phyloP scores from a whole-genome alignment of 2,797 vertebrate species.

The Pseudochaenichthys georgianus region DNA sequence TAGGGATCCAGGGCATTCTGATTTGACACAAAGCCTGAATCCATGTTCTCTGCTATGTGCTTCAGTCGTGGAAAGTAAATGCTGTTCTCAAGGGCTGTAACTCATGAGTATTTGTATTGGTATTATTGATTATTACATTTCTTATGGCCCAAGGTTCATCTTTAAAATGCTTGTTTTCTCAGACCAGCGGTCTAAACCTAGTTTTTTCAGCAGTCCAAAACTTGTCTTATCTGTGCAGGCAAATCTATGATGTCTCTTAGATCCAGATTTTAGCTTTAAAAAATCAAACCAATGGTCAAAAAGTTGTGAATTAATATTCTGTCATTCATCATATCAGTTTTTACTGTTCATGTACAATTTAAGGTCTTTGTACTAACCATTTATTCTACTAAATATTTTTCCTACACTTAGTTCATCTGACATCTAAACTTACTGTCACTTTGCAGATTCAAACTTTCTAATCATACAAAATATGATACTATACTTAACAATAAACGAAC shows the following conservation, averaged over 20 bases:
- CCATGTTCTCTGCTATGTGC: neutral
- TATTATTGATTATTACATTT: neutral
- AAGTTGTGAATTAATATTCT: neutral
- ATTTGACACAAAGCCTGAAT: constrained; percentile 15
- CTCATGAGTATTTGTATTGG: constrained; percentile 12
- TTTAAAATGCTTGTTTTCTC: neutral
- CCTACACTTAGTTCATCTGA: neutral
- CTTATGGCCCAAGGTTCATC: neutral
- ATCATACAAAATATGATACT: neutral
- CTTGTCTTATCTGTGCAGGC: neutral
- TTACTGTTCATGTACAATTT: neutral
- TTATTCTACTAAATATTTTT: neutral
- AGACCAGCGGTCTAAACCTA: neutral
- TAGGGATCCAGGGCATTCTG: neutral
- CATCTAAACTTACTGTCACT: neutral
- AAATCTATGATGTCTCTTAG: neutral
- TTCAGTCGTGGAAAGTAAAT: neutral
- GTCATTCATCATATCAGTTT: neutral
- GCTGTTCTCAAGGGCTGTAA: neutral
- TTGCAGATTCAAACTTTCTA: neutral
- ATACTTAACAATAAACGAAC: neutral
- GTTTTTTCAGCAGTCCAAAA: neutral
- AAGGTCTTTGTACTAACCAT: neutral
- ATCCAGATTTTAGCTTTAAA: neutral
- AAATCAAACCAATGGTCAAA: neutral